Base-by-base conservation (phyloP, 2,888 invertebrate genomes). In the Drosophila nigricruria region DNA sequence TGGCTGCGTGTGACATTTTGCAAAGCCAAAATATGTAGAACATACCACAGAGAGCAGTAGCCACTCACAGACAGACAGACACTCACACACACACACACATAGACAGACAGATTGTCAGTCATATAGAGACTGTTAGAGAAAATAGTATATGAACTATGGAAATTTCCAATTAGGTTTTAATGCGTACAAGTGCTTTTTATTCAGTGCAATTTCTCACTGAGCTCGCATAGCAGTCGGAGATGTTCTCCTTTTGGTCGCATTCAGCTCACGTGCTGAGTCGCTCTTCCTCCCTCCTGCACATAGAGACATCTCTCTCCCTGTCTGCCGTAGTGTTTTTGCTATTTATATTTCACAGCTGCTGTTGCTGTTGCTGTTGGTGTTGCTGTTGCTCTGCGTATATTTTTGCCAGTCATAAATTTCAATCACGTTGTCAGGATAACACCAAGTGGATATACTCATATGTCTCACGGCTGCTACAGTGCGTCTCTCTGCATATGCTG, bases 151-250 rank as follows among this genome's bases (percentile, higher is more conserved):
- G 89, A 89, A 81, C 80, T 90, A 90, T 90, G 89, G 90, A 90
- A 91, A 87, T 87, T 89, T 89, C 89, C 90, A 91, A 91, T 89
- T 89, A 91, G 89, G 84, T 80, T 82, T 89, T 91, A 90, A 91
- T 90, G 84, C 74, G 88, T 78, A 82, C 90, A 89, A 89, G 90
- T 90, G 87, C 78, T 90, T 80, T 86, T 90, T 81, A 90, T 90
- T 89, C 90, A 84, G 71, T 87, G 86, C 90, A 77, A 87, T 87
- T 90, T 89, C 89, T 87, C 86, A 90, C 68, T 73, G 73, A 69
- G 57, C 67, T 60, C 56, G n/a, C 56, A 38, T 14, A 52, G 36
- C 59, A 59, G 20, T 23, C 32, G n/a, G 54, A 62, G 53, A 57
- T 57, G 34, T 52, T 54, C 53, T 32, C 20, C 23, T 18, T 53